Conservation (phyloP, 2,113 vertebrate species). For the rat (Rattus norvegicus) region DNA sequence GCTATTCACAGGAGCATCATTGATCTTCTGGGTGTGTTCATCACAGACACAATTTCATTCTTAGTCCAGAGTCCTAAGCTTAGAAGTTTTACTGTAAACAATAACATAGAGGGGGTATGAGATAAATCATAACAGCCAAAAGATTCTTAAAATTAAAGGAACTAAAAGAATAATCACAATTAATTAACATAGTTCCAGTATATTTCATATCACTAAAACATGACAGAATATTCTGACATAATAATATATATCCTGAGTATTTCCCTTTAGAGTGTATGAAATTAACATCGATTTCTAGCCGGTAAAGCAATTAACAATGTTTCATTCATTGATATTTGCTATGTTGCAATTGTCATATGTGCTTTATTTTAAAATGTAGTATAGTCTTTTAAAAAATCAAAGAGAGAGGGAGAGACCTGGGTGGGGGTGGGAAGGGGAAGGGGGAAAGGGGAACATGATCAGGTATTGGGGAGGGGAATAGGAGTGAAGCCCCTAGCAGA, state of each 20-base stretch:
- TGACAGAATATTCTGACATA: neutral
- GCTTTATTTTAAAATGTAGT: constrained; percentile 5
- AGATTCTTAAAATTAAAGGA: constrained; percentile 17
- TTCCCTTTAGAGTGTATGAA: neutral
- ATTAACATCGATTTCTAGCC: neutral
- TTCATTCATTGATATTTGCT: constrained; percentile 37
- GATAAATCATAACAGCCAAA: constrained; percentile 19
- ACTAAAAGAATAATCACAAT: constrained; percentile 15
- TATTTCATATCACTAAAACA: constrained; percentile 1
- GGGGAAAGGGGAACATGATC: no score
- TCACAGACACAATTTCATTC: neutral
- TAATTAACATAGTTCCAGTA: constrained; percentile 10
- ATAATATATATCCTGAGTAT: neutral
- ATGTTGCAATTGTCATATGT: neutral
- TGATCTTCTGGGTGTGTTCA: neutral
- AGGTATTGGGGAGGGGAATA: no score
- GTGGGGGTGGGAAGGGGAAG: no score
- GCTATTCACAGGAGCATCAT: neutral
- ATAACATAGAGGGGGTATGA: neutral
- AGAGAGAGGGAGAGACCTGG: no score
- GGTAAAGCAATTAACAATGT: neutral
- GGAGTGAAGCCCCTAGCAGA: no score
- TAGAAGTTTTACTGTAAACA: constrained; percentile 10
- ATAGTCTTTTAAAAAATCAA: neutral
- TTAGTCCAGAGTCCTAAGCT: neutral